Evolutionary conservation across 2,888 invertebrate species (phyloP), one percentile per base, ranked within the genome.

Genomic region (Andrena dorsata): DNA sequence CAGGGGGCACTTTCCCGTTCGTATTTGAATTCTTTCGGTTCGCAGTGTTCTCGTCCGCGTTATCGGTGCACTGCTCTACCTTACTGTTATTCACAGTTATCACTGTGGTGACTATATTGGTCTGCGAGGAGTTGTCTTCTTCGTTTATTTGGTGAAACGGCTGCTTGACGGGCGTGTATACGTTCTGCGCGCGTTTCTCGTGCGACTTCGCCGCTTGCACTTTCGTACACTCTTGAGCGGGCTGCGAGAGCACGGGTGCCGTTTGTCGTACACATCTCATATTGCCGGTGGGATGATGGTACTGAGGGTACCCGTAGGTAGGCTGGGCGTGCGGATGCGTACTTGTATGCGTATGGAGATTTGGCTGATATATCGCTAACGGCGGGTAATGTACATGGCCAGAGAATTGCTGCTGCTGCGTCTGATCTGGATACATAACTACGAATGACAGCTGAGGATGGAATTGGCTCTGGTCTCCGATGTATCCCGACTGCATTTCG

Each of bases 171-270:
- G 89, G 86, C 23, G 81, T 64, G 26, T 88, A 85, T 51, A 83
- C 85, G 68, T 88, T 90, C 70, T 92, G 90, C n/a, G 66, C 47
- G 41, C 86, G 85, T 77, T 90, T 90, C 0, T 92, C 89, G 28
- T 89, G 87, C 13, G 86, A 63, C 77, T 92, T 90, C 26, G 87
- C 56, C 20, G 73, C 23, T 8, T 86, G 71, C 66, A 75, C 80
- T 76, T 88, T 89, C 20, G 82, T 65, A 60, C 85, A 80, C 73
- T 91, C 86, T 74, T 89, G 87, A 58, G 86, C 78, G 76, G 88
- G 84, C 82, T 92, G 91, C 94, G 95, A 90, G 95, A 95, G 87
- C 94, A 95, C 71, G 23, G 88, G 77, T 77, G 90, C 88, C 23
- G 89, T 82, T 75, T 91, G 91, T 41, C 88, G 90, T 49, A 76